Percentiles rank a stretch among this genome's conserved stretches.
phyloP scores from a whole-genome alignment of 2,113 vertebrate species.

The Heterocephalus glaber region DNA sequence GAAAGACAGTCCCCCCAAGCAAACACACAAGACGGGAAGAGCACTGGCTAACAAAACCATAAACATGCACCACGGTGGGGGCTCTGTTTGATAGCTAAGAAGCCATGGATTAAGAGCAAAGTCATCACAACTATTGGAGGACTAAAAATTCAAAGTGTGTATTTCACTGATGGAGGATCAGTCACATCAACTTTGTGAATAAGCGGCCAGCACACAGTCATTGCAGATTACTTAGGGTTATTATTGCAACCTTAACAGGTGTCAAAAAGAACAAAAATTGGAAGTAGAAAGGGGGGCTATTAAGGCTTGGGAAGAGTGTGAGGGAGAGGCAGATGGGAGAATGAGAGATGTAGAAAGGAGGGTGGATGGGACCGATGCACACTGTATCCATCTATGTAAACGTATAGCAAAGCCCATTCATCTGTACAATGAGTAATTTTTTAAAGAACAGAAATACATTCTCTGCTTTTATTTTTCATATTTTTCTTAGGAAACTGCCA shows the following conservation, averaged over 20 bases:
- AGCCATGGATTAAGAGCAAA: slow-evolving; percentile 22
- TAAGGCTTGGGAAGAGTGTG: not conserved
- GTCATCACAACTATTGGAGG: not conserved
- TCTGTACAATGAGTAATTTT: not conserved
- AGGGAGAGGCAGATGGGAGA: not conserved
- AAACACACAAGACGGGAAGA: not conserved
- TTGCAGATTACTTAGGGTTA: not conserved
- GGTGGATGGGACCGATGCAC: not conserved
- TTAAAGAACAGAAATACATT: not conserved
- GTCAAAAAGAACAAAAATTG: not conserved
- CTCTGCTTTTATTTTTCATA: slow-evolving; percentile 36
- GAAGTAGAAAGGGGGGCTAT: not conserved
- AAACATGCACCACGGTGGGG: not conserved
- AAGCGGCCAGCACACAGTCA: not conserved
- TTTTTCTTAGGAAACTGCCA: slow-evolving; percentile 77
- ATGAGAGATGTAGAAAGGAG: not conserved
- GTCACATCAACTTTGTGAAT: slow-evolving; percentile 17
- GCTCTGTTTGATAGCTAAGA: not conserved
- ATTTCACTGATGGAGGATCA: not conserved
- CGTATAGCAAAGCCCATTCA: not conserved
- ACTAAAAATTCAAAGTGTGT: slow-evolving; percentile 23
- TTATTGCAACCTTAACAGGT: not conserved
- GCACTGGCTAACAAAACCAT: not conserved
- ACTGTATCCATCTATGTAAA: not conserved
- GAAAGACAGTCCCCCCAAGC: not conserved